phyloP scores from a whole-genome alignment of 1,140 invertebrate genomes.

The Drosophila grimshawi region DNA sequence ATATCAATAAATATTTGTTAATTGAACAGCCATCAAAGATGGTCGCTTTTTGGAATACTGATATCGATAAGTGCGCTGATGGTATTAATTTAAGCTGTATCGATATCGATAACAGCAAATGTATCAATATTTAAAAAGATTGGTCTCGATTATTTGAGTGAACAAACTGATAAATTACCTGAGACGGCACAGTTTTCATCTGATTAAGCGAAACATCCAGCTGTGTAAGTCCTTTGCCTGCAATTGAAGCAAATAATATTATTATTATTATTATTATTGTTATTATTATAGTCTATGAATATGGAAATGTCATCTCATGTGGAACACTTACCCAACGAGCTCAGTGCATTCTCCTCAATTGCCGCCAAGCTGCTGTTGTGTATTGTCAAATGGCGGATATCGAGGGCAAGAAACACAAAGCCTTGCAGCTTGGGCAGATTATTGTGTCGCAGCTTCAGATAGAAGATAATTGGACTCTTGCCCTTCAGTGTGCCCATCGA shows the following conservation, averaged over 20 bases:
- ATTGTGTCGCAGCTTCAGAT: conserved; percentile 93
- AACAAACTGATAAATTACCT: conserved; percentile 43
- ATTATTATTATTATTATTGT: background rate
- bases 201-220: conserved; percentile 93
- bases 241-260: conserved; percentile 36
- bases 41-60: too few species aligned
- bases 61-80: too few species aligned
- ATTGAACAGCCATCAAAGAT: too few species aligned
- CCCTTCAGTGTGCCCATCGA: conserved; percentile 92
- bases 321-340: conserved; percentile 89
- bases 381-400: conserved; percentile 93
- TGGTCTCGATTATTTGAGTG: background rate
- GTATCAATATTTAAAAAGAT: conserved; percentile 1
- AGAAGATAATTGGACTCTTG: conserved; percentile 91
- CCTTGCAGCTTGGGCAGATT: conserved; percentile 92
- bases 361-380: conserved; percentile 94
- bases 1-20: too few species aligned
- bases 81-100: too few species aligned
- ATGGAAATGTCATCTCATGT: too few species aligned
- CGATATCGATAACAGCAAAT: too few species aligned
- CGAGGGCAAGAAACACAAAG: conserved; percentile 93
- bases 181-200: conserved; percentile 90
- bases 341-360: conserved; percentile 93
- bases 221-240: conserved; percentile 92
- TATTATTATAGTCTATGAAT: too few species aligned